Conservation (phyloP, 2,113 vertebrate species). For the Bothrops jararaca region DNA sequence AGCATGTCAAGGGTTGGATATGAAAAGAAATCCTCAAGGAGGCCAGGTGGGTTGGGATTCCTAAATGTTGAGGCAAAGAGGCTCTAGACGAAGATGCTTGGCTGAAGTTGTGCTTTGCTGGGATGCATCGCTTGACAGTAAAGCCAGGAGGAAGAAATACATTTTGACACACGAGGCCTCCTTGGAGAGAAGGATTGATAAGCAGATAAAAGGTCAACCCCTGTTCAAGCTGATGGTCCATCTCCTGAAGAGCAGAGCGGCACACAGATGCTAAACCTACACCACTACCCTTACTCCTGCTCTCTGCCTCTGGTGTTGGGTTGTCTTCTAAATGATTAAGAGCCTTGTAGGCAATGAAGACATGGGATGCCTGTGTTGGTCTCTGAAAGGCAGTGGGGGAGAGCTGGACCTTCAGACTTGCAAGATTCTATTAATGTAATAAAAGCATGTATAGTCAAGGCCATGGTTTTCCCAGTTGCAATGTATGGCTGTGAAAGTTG, state of each 20-base stretch:
- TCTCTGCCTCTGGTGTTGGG: too few relatives aligned
- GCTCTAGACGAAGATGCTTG: not conserved
- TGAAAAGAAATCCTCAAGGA: constrained; percentile 10
- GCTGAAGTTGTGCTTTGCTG: not conserved
- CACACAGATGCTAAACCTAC: too few relatives aligned
- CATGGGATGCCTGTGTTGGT: too few relatives aligned
- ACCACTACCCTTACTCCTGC: not conserved
- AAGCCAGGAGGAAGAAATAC: not conserved
- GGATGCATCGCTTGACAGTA: not conserved
- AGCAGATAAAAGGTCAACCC: not conserved
- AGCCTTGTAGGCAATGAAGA: not conserved
- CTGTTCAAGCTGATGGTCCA: not conserved
- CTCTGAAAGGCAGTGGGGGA: not conserved
- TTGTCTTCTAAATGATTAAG: not conserved
- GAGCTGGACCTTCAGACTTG: not conserved
- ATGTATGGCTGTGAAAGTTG: too few relatives aligned
- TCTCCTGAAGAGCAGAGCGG: not conserved
- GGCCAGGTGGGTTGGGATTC: not conserved
- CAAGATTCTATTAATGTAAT: not conserved
- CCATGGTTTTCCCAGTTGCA: too few relatives aligned
- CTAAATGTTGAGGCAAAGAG: not conserved
- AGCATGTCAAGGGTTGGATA: not conserved
- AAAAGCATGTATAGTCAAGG: too few relatives aligned
- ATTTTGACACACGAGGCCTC: not conserved
- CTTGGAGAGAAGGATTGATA: not conserved